These are phyloP conservation scores for Distichodus sexfasciatus DNA, from an alignment of 2,797 vertebrate species.

Conservation along the genomic window DNA sequence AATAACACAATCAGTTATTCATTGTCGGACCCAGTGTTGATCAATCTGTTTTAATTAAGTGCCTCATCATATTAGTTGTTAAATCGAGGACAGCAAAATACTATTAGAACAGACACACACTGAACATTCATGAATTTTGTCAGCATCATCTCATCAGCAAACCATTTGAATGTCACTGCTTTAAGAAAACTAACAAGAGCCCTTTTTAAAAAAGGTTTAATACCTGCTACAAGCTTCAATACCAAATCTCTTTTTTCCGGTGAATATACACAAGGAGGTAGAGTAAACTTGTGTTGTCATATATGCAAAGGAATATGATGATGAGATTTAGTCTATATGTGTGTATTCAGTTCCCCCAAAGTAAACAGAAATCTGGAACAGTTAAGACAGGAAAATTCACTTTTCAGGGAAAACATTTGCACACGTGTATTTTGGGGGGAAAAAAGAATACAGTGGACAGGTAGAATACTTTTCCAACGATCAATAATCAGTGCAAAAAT, in stretches of 20 bases:
- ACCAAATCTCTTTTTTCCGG: background rate
- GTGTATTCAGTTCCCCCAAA: background rate
- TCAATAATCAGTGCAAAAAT: background rate
- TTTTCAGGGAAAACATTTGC: no score
- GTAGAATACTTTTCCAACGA: conserved; percentile 1
- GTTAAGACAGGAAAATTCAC: background rate
- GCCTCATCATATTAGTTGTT: no score
- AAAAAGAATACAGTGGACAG: background rate
- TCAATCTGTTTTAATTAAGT: no score
- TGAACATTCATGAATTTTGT: no score
- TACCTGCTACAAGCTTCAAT: background rate
- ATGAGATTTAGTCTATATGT: background rate
- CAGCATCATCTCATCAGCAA: no score
- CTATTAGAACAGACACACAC: no score
- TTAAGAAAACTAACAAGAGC: no score
- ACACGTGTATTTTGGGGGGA: no score
- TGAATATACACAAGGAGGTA: conserved; percentile 9
- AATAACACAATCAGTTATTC: no score
- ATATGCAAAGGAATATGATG: background rate
- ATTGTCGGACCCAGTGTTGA: no score
- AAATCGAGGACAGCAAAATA: no score
- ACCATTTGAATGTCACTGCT: background rate
- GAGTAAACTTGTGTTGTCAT: background rate
- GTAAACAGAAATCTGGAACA: background rate
- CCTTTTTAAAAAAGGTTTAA: no score